These are phyloP conservation scores for Sarcophaga subvicina DNA, from an alignment of 2,888 invertebrate genomes.

Conservation along the genomic window DNA sequence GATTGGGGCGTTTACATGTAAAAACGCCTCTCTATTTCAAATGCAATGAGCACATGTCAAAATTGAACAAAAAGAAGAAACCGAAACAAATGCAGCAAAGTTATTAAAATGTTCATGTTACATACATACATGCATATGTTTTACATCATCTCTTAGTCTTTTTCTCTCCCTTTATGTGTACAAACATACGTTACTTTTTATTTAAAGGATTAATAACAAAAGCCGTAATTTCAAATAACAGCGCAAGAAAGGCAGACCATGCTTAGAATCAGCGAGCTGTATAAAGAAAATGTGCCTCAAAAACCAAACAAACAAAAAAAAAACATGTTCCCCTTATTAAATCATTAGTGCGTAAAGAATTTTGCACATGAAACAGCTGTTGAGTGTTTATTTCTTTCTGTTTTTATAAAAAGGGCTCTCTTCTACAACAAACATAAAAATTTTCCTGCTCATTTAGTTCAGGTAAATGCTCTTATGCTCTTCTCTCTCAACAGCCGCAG, in stretches of 20 bases:
- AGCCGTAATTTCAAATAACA: neutral
- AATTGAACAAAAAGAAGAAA: neutral
- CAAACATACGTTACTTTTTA: constrained; percentile 23
- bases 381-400: neutral
- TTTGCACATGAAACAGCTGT: constrained; percentile 58
- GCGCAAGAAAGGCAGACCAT: constrained; percentile 17
- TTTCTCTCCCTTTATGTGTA: neutral
- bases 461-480: constrained; percentile 11
- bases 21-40: constrained; percentile 18
- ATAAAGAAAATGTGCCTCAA: constrained; percentile 36
- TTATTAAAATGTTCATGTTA: neutral
- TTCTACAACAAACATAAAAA: no score
- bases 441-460: neutral
- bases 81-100: neutral
- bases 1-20: constrained; percentile 31
- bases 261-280: neutral
- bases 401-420: no score
- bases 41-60: constrained; percentile 20
- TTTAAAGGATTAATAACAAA: constrained; percentile 30
- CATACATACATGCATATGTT: no score
- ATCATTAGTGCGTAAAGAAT: constrained; percentile 22
- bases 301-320: neutral
- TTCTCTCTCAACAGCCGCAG: neutral
- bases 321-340: constrained; percentile 26
- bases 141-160: no score